Evolutionary conservation across 2,113 vertebrate genomes (phyloP).

Genomic region (Perca fluviatilis): DNA sequence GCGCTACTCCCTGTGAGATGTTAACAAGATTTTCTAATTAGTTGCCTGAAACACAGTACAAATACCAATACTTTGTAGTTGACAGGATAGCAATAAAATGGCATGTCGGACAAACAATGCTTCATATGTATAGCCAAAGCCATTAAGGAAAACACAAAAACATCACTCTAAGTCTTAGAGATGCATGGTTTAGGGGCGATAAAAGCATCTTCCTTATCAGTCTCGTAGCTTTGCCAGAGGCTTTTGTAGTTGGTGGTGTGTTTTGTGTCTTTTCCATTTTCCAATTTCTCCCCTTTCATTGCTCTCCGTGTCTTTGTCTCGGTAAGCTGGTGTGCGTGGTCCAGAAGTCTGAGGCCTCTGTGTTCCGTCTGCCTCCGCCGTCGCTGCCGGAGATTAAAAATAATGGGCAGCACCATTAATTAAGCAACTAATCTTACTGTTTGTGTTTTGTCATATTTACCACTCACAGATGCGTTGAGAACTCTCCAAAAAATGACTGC

Average conservation of each 20-base stretch:
- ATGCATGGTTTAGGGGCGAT: constrained; percentile 66
- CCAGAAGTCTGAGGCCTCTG: constrained; percentile 73
- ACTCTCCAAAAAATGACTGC: constrained; percentile 47
- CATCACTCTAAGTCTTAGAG: constrained; percentile 56
- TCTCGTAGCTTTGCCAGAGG: constrained; percentile 56
- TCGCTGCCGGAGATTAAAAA: constrained; percentile 77
- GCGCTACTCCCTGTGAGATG: constrained; percentile 52
- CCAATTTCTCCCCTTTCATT: constrained; percentile 69
- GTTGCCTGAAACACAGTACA: constrained; percentile 40
- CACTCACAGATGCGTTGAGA: constrained; percentile 65
- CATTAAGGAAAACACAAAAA: constrained; percentile 64
- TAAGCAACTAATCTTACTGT: constrained; percentile 81
- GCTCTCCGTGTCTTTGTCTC: constrained; percentile 55
- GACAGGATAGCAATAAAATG: constrained; percentile 65
- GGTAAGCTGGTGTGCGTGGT: constrained; percentile 63
- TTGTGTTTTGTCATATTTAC: constrained; percentile 76
- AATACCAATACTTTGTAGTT: constrained; percentile 64
- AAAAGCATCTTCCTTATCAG: constrained; percentile 78
- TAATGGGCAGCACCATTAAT: constrained; percentile 80
- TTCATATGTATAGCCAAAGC: constrained; percentile 68
- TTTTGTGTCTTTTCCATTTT: constrained; percentile 74
- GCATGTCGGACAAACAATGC: constrained; percentile 59
- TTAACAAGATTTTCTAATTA: constrained; percentile 78
- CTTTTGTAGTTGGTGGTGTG: constrained; percentile 69
- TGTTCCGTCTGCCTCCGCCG: constrained; percentile 69